These are phyloP conservation scores for Watsonalla cultraria DNA, from an alignment of 2,888 invertebrate genomes.

Conservation along the genomic window DNA sequence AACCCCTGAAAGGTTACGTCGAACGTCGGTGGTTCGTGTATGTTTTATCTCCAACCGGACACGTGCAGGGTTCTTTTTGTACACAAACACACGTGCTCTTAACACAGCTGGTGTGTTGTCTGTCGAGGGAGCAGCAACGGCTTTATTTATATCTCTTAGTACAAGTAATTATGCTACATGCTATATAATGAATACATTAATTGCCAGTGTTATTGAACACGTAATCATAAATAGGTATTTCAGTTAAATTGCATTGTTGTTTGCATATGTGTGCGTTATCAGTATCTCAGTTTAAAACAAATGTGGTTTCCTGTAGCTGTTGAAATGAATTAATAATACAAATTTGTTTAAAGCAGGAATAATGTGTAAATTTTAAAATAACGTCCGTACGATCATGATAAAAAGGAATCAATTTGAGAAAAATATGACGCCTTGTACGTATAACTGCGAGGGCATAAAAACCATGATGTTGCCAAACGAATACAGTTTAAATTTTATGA, in stretches of 20 bases:
- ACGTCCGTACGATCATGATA: neutral
- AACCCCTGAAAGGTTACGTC: neutral
- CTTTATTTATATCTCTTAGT: no score
- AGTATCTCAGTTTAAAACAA: neutral
- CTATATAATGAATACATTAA: no score
- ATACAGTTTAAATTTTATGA: no score
- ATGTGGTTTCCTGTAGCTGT: slow-evolving; percentile 18
- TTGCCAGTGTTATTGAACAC: no score
- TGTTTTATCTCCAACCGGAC: slow-evolving; percentile 21
- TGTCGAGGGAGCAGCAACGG: slow-evolving; percentile 7
- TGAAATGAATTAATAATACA: no score
- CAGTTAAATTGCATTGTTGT: neutral
- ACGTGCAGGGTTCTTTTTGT: slow-evolving; percentile 32
- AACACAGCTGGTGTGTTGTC: slow-evolving; percentile 43
- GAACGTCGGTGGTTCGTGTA: neutral
- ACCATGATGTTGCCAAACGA: no score
- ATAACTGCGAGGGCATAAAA: no score
- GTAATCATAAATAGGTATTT: no score
- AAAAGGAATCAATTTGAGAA: no score
- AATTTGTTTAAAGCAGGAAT: no score
- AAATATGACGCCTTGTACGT: no score
- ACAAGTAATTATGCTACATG: no score
- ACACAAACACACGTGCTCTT: slow-evolving; percentile 46
- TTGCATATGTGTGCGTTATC: slow-evolving; percentile 10
- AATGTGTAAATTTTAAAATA: slow-evolving; percentile 1